Conservation (phyloP, 2,888 invertebrate genomes). For the Leptopilina drosophilae region DNA sequence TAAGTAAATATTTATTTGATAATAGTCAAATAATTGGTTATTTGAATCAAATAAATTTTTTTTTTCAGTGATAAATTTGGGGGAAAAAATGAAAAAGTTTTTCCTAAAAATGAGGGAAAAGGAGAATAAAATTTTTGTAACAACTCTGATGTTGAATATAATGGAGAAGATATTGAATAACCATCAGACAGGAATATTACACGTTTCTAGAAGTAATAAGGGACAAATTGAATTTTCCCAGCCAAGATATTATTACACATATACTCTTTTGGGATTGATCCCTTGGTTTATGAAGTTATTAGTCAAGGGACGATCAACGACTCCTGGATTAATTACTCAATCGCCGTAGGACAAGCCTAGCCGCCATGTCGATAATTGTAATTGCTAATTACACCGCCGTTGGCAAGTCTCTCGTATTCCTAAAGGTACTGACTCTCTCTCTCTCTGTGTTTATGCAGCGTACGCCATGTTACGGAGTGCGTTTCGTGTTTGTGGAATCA, state of each 20-base stretch:
- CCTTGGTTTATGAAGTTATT: conserved; percentile 21
- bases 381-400: conserved; percentile 57
- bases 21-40: too few species aligned
- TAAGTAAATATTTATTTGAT: too few species aligned
- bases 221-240: not conserved
- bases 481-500: conserved; percentile 14
- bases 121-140: too few species aligned
- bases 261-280: conserved; percentile 22
- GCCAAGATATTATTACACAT: conserved; percentile 9
- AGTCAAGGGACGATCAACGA: conserved; percentile 38
- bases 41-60: too few species aligned
- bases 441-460: not conserved
- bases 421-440: not conserved
- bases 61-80: too few species aligned
- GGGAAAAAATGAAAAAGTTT: too few species aligned
- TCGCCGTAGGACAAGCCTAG: conserved; percentile 50
- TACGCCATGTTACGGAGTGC: conserved; percentile 8
- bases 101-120: too few species aligned
- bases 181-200: not conserved
- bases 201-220: conserved; percentile 1
- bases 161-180: too few species aligned
- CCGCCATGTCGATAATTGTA: conserved; percentile 56
- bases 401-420: conserved; percentile 49
- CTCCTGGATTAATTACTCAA: conserved; percentile 37
- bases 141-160: too few species aligned